phyloP scores from a whole-genome alignment of 2,888 invertebrate species.

The Cecidostiba fungosa region DNA sequence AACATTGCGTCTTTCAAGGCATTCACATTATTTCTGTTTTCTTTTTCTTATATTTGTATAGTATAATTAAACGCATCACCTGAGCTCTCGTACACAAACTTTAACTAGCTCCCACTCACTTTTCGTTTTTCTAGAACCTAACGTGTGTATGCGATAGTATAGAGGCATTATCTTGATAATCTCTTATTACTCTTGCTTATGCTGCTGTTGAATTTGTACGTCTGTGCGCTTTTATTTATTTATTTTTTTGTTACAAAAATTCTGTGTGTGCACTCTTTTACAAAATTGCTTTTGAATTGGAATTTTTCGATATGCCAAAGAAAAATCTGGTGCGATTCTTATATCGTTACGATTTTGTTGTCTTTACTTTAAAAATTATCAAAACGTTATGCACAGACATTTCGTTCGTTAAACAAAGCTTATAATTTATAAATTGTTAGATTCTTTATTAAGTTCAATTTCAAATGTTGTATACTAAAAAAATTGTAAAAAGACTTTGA shows the following conservation, averaged over 20 bases:
- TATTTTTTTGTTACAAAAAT: constrained; percentile 18
- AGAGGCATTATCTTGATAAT: not conserved
- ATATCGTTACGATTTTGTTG: not conserved
- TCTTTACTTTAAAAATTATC: not conserved
- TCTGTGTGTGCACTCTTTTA: constrained; percentile 27
- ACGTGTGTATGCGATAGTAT: not conserved
- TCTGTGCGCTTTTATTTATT: constrained; percentile 35
- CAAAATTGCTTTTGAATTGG: constrained; percentile 30
- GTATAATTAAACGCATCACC: constrained; percentile 24
- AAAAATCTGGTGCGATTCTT: not conserved
- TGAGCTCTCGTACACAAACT: constrained; percentile 33
- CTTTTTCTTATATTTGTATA: no score
- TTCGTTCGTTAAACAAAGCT: constrained; percentile 25
- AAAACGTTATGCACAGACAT: constrained; percentile 19
- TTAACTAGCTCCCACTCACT: constrained; percentile 33
- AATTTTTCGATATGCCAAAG: constrained; percentile 5
- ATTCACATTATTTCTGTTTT: constrained; percentile 30
- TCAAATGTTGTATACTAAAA: not conserved
- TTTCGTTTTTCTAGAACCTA: not conserved
- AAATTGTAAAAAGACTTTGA: constrained; percentile 21
- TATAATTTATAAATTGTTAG: not conserved
- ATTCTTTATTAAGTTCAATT: constrained; percentile 1
- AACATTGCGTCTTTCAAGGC: constrained; percentile 47
- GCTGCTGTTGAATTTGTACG: constrained; percentile 41
- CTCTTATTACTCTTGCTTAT: not conserved